Percentiles rank a stretch among this genome's conserved stretches.
Conservation (phyloP, 2,888 invertebrate genomes). For the Onthophagus sagittarius region DNA sequence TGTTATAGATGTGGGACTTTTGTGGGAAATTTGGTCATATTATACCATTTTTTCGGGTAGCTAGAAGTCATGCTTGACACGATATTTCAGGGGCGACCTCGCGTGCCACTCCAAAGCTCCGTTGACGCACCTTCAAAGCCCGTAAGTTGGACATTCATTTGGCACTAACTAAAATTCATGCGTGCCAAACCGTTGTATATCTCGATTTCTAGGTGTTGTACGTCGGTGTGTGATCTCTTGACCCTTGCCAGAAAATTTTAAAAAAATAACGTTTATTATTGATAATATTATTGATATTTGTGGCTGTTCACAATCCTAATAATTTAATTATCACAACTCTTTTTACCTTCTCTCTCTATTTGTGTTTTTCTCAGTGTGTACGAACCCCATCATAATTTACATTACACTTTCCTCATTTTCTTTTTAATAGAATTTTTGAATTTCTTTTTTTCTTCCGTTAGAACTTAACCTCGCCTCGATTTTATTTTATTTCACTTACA, state of each 20-base stretch:
- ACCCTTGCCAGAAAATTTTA: constrained; percentile 30
- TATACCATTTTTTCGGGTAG: constrained; percentile 18
- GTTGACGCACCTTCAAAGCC: constrained; percentile 44
- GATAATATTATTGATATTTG: not conserved
- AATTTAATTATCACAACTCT: not conserved
- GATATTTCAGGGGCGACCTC: constrained; percentile 55
- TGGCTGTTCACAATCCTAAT: constrained; percentile 14
- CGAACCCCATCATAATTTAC: not conserved
- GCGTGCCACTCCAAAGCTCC: constrained; percentile 48
- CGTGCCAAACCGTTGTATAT: constrained; percentile 26
- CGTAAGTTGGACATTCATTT: constrained; percentile 43
- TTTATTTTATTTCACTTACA: not conserved
- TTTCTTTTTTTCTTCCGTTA: too few relatives aligned
- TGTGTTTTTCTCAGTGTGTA: not conserved
- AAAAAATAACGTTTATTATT: not conserved
- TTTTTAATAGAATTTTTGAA: too few relatives aligned
- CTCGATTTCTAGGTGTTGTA: constrained; percentile 36
- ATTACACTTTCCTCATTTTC: too few relatives aligned
- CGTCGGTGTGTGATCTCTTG: constrained; percentile 33
- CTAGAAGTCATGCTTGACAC: constrained; percentile 42
- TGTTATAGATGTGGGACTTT: too few relatives aligned
- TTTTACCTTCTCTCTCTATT: not conserved
- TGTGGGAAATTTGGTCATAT: too few relatives aligned
- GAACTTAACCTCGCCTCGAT: too few relatives aligned
- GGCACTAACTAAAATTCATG: constrained; percentile 27